Base-by-base conservation (phyloP, 2,888 invertebrate species). In the Spicauda simplicius region DNA sequence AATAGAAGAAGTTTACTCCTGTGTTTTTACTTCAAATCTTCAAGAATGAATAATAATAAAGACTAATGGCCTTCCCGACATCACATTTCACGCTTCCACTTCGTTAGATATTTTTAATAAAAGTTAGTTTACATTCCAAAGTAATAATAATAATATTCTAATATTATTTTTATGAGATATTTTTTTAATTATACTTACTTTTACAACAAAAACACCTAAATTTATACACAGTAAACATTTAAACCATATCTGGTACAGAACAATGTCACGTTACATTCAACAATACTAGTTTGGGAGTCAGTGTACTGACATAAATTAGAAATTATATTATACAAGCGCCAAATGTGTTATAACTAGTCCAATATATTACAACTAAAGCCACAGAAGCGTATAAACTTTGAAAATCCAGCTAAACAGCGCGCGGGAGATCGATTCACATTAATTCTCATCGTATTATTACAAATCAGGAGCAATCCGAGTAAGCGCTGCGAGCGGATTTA, bases 401-500 rank as follows among this genome's bases (percentile, higher is more conserved):
- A 53, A 65, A 65, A 65, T 65, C 58, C 53, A 59, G 14, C 65
- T 16, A 65, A 65, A 54, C 53, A 65, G 54, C 65, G 58, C 41
- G 12, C 10, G 41, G n/a, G 64, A 57, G 53, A 59, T 19, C 59
- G 45, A 59, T 59, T 65, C 45, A 12, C 59, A 65, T 65, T 54
- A 65, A 45, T 30, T 59, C 53, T 65, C 25, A 19, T 30, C 45
- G 54, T 59, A 65, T 65, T 65, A 65, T 65, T 65, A 59, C 59
- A 65, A 59, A 59, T 59, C 65, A 64, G 25, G 25, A 25, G 41
- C 55, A 63, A 64, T 58, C 37, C 37, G 52, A 58, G 57, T 48
- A 37, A 64, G 57, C 57, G 64, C 57, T 64, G 52, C 57, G 50
- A 64, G 64, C 64, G 20, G 64, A 52, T 64, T 64, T 64, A 64